Evolutionary conservation across 1,140 invertebrate species (phyloP).

Genomic region (Pachyrhynchus sulphureomaculatus): DNA sequence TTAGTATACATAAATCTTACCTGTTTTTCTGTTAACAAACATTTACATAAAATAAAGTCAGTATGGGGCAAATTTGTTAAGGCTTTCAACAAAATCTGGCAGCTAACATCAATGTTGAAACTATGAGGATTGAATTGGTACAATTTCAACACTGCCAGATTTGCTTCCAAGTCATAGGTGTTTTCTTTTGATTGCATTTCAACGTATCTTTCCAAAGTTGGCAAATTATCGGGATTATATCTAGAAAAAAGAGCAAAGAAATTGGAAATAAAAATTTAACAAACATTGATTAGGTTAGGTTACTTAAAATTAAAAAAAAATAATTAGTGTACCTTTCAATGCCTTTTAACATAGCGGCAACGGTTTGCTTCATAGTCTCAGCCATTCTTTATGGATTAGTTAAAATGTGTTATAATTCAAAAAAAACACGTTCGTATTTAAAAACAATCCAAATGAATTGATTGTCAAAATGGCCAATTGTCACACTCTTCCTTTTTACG

Average conservation of each 20-base stretch:
- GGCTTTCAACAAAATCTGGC: slow-evolving; percentile 88
- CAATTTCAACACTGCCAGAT: slow-evolving; percentile 85
- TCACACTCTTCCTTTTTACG: too few species aligned
- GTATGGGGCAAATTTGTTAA: slow-evolving; percentile 95
- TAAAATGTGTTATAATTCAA: too few species aligned
- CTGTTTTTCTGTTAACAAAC: slow-evolving; percentile 82
- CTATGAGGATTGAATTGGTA: slow-evolving; percentile 94
- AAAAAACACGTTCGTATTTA: too few species aligned
- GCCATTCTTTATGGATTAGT: slow-evolving; percentile 59
- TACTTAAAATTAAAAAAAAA: slow-evolving; percentile 8
- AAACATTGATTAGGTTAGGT: background rate
- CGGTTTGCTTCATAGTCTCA: slow-evolving; percentile 74
- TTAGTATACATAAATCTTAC: too few species aligned
- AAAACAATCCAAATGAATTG: too few species aligned
- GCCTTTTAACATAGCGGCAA: slow-evolving; percentile 72
- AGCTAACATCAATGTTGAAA: slow-evolving; percentile 80
- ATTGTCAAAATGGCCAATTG: too few species aligned
- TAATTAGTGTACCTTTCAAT: slow-evolving; percentile 68
- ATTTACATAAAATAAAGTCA: slow-evolving; percentile 96
- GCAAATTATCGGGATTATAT: slow-evolving; percentile 93
- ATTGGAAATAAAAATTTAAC: slow-evolving; percentile 8
- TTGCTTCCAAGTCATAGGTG: slow-evolving; percentile 94
- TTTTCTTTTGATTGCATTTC: slow-evolving; percentile 91
- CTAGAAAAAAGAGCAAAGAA: slow-evolving; percentile 54
- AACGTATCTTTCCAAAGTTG: slow-evolving; percentile 87